A percentile compares a stretch with the other conserved stretches of the same genome.
These are phyloP conservation scores for Acanthisitta chloris DNA, from an alignment of 2,113 vertebrate genomes.

Conservation along the genomic window DNA sequence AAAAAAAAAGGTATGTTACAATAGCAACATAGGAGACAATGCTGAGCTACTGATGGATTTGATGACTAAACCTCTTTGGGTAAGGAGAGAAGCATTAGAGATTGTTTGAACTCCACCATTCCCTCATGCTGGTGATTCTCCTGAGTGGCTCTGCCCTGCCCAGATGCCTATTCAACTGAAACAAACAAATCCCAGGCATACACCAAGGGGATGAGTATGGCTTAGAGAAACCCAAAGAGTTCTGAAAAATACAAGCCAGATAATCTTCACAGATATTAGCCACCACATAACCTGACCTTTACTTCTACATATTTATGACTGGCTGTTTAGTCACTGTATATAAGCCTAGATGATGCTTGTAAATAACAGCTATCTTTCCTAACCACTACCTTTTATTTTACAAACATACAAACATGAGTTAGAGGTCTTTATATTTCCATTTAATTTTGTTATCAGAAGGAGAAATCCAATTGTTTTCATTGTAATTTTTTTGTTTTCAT, in stretches of 20 bases:
- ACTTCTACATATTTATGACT: neutral
- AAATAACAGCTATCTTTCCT: neutral
- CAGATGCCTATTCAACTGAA: neutral
- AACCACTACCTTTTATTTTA: neutral
- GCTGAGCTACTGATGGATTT: neutral
- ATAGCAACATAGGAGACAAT: neutral
- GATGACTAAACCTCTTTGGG: neutral
- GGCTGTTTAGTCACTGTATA: neutral
- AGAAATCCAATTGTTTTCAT: neutral
- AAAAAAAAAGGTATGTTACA: neutral
- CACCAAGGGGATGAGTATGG: accelerated
- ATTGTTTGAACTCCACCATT: neutral
- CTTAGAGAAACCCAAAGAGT: neutral
- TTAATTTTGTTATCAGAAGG: neutral
- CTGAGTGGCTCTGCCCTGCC: neutral
- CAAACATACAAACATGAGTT: neutral
- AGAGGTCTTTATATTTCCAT: neutral
- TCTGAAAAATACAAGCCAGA: neutral
- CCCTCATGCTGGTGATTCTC: accelerated
- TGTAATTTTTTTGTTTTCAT: neutral
- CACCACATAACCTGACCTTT: neutral
- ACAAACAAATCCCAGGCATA: neutral
- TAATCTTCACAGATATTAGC: neutral
- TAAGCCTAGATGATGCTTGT: neutral
- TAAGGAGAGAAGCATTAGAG: neutral